A percentile compares a stretch with the other conserved stretches of the same genome.
Evolutionary conservation across 2,797 vertebrate genomes (phyloP).

Genomic region (Botia almorhae): DNA sequence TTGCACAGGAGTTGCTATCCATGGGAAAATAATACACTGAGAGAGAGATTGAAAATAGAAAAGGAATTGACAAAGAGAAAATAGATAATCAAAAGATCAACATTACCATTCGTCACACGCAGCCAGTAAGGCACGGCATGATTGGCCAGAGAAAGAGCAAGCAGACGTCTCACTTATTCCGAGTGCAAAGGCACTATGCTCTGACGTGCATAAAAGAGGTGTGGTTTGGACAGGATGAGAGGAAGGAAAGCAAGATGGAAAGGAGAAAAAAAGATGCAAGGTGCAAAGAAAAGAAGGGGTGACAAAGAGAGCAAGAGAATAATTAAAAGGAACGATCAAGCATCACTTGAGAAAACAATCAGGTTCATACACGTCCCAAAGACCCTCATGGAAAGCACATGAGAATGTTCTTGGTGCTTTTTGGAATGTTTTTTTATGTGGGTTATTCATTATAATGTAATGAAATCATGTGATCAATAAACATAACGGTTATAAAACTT

Average conservation of each 20-base stretch:
- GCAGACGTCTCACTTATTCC: conserved; percentile 69
- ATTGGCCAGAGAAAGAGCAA: conserved; percentile 62
- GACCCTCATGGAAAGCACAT: neutral
- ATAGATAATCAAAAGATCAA: conserved; percentile 46
- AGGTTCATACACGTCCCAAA: neutral
- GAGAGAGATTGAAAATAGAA: neutral
- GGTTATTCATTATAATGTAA: too few relatives aligned
- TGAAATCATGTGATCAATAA: too few relatives aligned
- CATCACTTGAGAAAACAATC: conserved; percentile 18
- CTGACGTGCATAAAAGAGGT: conserved; percentile 75
- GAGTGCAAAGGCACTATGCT: conserved; percentile 78
- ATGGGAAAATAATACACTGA: neutral
- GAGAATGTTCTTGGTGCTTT: too few relatives aligned
- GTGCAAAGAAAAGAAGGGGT: conserved; percentile 43
- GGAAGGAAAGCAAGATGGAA: conserved; percentile 18
- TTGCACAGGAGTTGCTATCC: neutral
- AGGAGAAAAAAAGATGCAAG: conserved; percentile 26
- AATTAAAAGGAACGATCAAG: conserved; percentile 60
- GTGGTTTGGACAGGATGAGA: conserved; percentile 47
- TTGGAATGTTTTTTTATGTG: too few relatives aligned
- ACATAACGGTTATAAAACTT: too few relatives aligned
- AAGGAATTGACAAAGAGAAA: conserved; percentile 2
- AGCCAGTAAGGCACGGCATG: conserved; percentile 19
- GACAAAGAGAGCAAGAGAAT: conserved; percentile 52
- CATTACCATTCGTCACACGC: conserved; percentile 45